A percentile compares a stretch with the other conserved stretches of the same genome.
Evolutionary conservation across 37 sponge, comb jelly and placozoan genomes (phyloP).

Genomic region (Halisarca cf. caerulea): DNA sequence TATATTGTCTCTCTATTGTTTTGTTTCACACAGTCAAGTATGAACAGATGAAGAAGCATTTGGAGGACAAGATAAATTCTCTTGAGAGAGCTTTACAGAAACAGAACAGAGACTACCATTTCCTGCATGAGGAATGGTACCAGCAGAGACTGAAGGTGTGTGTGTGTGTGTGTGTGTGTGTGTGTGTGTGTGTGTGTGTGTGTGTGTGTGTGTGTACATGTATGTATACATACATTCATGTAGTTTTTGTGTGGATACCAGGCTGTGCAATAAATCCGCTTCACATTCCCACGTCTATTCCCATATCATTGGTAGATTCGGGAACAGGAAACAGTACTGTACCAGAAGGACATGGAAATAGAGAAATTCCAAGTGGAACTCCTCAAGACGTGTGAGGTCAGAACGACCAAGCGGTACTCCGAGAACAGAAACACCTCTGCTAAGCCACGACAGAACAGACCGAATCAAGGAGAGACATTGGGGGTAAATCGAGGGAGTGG

Average conservation of each 20-base stretch:
- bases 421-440: not conserved
- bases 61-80: slow-evolving; percentile 2
- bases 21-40: not conserved
- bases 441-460: not conserved
- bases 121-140: slow-evolving; percentile 7
- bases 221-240: not conserved
- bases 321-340: not conserved
- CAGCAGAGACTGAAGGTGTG: not conserved
- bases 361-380: slow-evolving; percentile 23
- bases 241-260: not conserved
- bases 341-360: slow-evolving; percentile 39
- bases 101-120: not conserved
- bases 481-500: not conserved
- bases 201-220: not conserved
- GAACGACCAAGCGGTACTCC: not conserved
- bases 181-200: too few species aligned
- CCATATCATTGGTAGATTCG: not conserved
- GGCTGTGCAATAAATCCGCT: too few species aligned
- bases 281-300: not conserved
- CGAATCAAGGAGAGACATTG: not conserved
- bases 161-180: not conserved
- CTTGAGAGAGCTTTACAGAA: slow-evolving; percentile 1
- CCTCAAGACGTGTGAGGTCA: not conserved
- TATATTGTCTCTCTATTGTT: not conserved
- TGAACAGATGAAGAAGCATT: slow-evolving; percentile 15